Evolutionary conservation across 2,797 vertebrate species (phyloP), one percentile per base, ranked within the genome.

Genomic region (Eulemur rubriventer): DNA sequence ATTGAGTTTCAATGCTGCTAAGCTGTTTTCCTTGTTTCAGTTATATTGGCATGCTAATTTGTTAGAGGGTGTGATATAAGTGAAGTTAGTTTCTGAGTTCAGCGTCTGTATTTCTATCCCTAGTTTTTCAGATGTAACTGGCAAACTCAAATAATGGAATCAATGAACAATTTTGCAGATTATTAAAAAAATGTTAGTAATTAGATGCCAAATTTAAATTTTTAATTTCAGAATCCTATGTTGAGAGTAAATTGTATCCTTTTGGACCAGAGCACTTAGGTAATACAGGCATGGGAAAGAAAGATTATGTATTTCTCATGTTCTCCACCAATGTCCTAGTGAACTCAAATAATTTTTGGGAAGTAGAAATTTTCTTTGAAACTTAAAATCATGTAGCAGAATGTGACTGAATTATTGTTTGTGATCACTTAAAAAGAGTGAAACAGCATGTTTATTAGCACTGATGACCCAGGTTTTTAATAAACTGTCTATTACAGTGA

Each of bases 341-440:
- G 50, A 96, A 76, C 16, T n/a, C 52, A 91, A 1, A 8, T 76
- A 57, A 87, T 87, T 96, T 84, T 70, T 2, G 11, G 16, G 6
- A 95, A 89, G 83, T 63, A 80, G 81, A 92, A 63, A 72, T 93
- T 55, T 55, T 91, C 43, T 89, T 96, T 95, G 94, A 95, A 85
- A 88, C 6, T 63, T 90, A 75, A 48, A 85, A 52, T 84, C 75
- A 85, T 76, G 50, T 89, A 86, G 72, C 59, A 73, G 67, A 46
- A n/a, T 57, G 38, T 73, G 17, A 38, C 16, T 57, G 18, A 73
- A 12, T 94, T 78, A 65, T 92, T 12, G 12, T 80, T 61, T 82
- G 35, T 72, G 72, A 92, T 33, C 72, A 57, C 41, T 84, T 79
- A 14, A 63, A 78, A 88, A 63, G 70, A 65, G 35, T 79, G 85